Conservation (phyloP, 2,797 vertebrate species). For the Dendrocincla tyrannina region DNA sequence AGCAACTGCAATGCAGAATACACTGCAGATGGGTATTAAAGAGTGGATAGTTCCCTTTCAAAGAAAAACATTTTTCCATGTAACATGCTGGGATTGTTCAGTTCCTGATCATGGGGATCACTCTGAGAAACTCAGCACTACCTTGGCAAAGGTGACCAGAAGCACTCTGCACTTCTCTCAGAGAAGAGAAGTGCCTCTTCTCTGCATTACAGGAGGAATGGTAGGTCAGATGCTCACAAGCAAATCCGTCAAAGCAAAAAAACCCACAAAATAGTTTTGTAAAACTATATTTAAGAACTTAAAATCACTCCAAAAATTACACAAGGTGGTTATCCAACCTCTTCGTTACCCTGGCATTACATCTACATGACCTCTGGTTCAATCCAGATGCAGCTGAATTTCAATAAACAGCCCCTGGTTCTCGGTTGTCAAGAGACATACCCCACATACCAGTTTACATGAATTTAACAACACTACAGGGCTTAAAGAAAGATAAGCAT, state of each 20-base stretch:
- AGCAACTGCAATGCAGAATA: background rate
- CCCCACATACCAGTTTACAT: background rate
- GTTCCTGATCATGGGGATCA: background rate
- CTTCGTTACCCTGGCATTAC: background rate
- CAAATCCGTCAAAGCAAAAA: background rate
- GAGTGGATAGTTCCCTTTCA: background rate
- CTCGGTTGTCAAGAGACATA: background rate
- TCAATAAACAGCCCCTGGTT: background rate
- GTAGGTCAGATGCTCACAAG: background rate
- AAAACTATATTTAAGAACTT: background rate
- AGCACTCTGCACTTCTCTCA: constrained; percentile 26
- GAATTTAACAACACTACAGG: background rate
- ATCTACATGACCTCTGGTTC: background rate
- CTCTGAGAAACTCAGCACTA: background rate
- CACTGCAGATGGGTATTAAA: background rate
- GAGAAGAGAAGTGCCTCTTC: background rate
- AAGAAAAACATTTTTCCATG: background rate
- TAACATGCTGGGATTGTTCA: background rate
- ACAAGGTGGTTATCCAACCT: background rate
- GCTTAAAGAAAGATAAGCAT: background rate
- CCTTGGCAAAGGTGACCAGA: constrained; percentile 40
- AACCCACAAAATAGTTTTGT: background rate
- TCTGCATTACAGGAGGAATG: constrained; percentile 25
- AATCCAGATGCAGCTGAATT: background rate
- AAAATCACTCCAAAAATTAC: background rate